Percentiles rank a stretch among this genome's conserved stretches.
phyloP scores from a whole-genome alignment of 2,888 invertebrate species.

The Panzeria rudis region DNA sequence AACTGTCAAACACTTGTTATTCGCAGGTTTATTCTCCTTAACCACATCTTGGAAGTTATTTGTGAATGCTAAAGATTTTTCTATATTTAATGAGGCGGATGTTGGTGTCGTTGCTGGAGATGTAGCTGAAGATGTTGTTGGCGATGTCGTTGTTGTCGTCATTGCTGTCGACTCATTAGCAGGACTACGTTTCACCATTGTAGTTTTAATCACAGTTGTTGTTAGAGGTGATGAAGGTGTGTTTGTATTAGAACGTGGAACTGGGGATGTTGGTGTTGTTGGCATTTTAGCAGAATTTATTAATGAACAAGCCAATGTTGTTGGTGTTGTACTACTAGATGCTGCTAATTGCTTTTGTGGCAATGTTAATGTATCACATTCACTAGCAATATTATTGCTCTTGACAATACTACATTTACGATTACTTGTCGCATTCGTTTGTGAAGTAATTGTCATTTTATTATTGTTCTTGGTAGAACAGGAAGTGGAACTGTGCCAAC shows the following conservation, averaged over 20 bases:
- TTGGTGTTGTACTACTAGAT: conserved; percentile 21
- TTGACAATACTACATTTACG: conserved; percentile 68
- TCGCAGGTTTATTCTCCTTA: conserved; percentile 79
- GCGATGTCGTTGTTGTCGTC: conserved; percentile 72
- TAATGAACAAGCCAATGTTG: conserved; percentile 54
- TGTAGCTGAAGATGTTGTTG: conserved; percentile 70
- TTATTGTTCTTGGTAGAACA: conserved; percentile 65
- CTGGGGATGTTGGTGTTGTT: conserved; percentile 76
- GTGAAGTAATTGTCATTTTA: conserved; percentile 76
- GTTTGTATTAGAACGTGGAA: conserved; percentile 68
- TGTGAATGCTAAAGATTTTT: conserved; percentile 68
- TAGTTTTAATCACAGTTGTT: conserved; percentile 83
- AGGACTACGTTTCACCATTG: conserved; percentile 82
- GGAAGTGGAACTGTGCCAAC: conserved; percentile 52
- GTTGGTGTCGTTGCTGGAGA: conserved; percentile 74
- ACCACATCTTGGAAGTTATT: conserved; percentile 70
- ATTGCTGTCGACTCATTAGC: conserved; percentile 79
- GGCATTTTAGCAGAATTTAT: conserved; percentile 64
- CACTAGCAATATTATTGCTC: conserved; percentile 55
- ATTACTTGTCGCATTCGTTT: conserved; percentile 71
- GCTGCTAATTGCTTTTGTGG: conserved; percentile 54
- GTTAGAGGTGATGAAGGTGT: conserved; percentile 80
- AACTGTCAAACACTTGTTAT: conserved; percentile 71
- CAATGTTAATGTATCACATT: conserved; percentile 48
- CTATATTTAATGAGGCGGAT: conserved; percentile 69